Percentiles rank a stretch among this genome's conserved stretches.
Conservation (phyloP, 2,113 vertebrate species). For the Pomatostomus ruficeps region DNA sequence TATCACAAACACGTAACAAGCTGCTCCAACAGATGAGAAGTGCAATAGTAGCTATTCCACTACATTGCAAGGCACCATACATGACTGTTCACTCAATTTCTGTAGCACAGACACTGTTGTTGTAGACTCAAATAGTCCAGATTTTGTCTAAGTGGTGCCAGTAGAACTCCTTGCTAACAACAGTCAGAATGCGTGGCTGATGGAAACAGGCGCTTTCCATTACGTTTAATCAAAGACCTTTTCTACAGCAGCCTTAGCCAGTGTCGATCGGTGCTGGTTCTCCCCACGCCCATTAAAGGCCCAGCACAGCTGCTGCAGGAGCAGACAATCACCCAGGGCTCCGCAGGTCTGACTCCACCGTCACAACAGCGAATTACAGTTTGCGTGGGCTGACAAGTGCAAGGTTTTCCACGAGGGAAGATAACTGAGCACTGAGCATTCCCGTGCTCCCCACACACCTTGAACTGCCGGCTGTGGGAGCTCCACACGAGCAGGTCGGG, state of each 20-base stretch:
- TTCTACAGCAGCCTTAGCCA: background rate
- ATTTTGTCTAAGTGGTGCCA: background rate
- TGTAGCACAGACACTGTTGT: background rate
- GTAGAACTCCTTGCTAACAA: background rate
- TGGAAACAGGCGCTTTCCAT: background rate
- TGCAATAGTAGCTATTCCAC: background rate
- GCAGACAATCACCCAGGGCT: background rate
- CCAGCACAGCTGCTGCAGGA: background rate
- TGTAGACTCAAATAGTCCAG: background rate
- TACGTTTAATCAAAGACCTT: background rate
- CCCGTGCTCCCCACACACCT: slow-evolving; percentile 69
- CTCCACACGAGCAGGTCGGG: slow-evolving; percentile 95
- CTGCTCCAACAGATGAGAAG: background rate
- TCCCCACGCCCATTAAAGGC: background rate
- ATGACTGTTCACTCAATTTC: background rate
- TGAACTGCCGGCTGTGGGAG: slow-evolving; percentile 69
- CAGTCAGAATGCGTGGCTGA: background rate
- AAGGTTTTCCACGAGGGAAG: background rate
- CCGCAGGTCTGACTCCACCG: background rate
- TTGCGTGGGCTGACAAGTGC: background rate
- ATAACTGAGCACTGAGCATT: background rate
- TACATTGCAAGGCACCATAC: background rate
- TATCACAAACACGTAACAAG: background rate
- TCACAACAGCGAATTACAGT: background rate
- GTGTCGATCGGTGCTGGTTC: background rate